phyloP scores from a whole-genome alignment of 2,113 vertebrate species.

The Ailuropoda melanoleuca region DNA sequence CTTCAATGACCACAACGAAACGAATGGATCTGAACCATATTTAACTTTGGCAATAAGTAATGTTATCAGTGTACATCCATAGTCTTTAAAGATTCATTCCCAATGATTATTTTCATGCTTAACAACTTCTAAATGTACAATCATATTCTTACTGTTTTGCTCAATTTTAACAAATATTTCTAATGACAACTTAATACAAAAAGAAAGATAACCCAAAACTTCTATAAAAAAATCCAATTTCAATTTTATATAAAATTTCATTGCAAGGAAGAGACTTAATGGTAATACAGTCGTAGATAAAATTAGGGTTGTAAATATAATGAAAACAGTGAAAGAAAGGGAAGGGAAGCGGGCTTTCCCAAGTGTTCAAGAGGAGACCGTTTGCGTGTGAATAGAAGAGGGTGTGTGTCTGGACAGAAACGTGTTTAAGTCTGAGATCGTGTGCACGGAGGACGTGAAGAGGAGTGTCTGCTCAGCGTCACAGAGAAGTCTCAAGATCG shows the following conservation, averaged over 20 bases:
- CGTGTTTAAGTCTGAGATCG: rapidly evolving
- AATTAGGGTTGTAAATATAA: not conserved
- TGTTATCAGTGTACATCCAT: not conserved
- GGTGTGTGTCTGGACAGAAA: rapidly evolving
- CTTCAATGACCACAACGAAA: not conserved
- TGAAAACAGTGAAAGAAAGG: not conserved
- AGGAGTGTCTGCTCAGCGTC: rapidly evolving
- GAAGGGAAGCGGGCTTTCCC: rapidly evolving
- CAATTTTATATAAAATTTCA: not conserved
- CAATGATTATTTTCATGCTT: not conserved
- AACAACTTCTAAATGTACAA: not conserved
- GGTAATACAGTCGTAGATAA: not conserved
- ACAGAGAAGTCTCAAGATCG: not conserved
- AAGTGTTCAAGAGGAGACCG: not conserved
- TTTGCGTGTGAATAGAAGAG: not conserved
- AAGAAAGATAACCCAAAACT: not conserved
- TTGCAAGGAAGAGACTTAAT: not conserved
- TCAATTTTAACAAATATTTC: not conserved
- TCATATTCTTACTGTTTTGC: not conserved
- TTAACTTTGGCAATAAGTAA: not conserved
- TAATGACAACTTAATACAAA: not conserved
- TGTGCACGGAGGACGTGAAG: rapidly evolving
- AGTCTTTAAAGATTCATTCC: not conserved
- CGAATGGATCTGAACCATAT: not conserved
- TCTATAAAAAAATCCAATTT: not conserved